phyloP scores from a whole-genome alignment of 2,888 invertebrate genomes.

The Gryllus longicercus region DNA sequence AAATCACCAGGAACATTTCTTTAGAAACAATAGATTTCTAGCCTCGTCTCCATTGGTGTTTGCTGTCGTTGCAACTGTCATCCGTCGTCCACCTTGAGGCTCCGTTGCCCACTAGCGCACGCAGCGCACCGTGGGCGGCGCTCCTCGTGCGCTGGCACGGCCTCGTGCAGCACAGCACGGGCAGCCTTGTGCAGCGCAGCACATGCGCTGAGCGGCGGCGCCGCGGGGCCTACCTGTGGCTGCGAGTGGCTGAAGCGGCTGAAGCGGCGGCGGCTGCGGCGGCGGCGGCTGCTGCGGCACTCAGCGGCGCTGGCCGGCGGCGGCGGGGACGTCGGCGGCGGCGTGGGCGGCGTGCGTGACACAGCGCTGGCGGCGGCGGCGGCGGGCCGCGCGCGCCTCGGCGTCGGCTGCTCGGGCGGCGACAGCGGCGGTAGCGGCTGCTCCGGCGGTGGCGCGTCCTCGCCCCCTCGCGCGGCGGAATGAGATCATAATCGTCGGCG shows the following conservation, averaged over 20 bases:
- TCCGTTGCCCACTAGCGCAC: too few species aligned
- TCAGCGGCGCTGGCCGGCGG: background rate
- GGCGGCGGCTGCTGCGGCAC: background rate
- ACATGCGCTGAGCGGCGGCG: background rate
- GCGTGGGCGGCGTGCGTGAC: background rate
- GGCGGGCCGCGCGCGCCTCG: background rate
- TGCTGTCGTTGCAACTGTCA: too few species aligned
- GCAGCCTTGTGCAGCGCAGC: background rate
- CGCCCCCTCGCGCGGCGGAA: slow-evolving; percentile 28
- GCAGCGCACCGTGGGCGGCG: too few species aligned
- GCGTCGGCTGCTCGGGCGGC: background rate
- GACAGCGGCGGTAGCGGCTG: background rate
- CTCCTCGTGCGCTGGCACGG: too few species aligned
- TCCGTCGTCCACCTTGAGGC: too few species aligned
- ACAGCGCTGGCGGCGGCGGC: background rate
- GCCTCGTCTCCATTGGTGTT: too few species aligned
- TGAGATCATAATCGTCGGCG: slow-evolving; percentile 41
- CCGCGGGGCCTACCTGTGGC: slow-evolving; percentile 17
- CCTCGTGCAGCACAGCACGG: too few species aligned
- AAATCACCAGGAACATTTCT: too few species aligned
- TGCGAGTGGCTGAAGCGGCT: background rate
- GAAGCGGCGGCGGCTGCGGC: background rate
- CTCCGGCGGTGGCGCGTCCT: slow-evolving; percentile 20
- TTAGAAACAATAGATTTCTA: too few species aligned
- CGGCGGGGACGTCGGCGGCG: background rate